A percentile compares a stretch with the other conserved stretches of the same genome.
These are phyloP conservation scores for Yponomeuta sedellus DNA, from an alignment of 2,888 invertebrate genomes.

Conservation along the genomic window DNA sequence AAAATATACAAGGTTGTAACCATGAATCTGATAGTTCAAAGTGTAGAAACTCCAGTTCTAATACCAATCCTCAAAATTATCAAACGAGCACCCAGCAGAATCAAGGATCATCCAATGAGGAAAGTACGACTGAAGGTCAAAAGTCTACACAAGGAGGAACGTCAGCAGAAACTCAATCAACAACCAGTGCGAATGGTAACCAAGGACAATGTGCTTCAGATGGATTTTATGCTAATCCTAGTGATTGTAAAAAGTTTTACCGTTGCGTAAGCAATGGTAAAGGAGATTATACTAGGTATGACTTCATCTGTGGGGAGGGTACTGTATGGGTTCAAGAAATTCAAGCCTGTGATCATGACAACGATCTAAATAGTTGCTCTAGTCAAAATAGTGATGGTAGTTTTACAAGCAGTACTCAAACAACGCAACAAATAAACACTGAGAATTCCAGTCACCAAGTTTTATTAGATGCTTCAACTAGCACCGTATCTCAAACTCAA, in stretches of 20 bases:
- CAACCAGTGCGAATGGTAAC: not conserved
- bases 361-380: constrained; percentile 35
- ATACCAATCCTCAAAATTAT: too few species aligned
- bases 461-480: constrained; percentile 19
- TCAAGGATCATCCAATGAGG: constrained; percentile 21
- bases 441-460: constrained; percentile 2
- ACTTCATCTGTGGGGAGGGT: constrained; percentile 74
- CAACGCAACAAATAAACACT: not conserved
- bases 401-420: constrained; percentile 18
- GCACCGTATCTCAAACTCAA: constrained; percentile 23
- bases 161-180: not conserved
- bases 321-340: constrained; percentile 71
- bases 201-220: constrained; percentile 49
- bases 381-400: constrained; percentile 29
- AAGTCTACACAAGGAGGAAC: not conserved
- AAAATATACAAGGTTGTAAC: constrained; percentile 33
- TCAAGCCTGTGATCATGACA: constrained; percentile 44
- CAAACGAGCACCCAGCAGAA: constrained; percentile 21
- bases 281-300: constrained; percentile 64
- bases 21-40: constrained; percentile 30
- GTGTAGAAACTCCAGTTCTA: constrained; percentile 14
- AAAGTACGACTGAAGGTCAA: constrained; percentile 16
- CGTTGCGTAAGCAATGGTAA: constrained; percentile 65
- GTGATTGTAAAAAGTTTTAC: constrained; percentile 68
- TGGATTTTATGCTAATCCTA: constrained; percentile 61